Percentiles rank a stretch among this genome's conserved stretches.
Conservation (phyloP, 2,888 invertebrate genomes). For the Hermaeophaga mercurialis region DNA sequence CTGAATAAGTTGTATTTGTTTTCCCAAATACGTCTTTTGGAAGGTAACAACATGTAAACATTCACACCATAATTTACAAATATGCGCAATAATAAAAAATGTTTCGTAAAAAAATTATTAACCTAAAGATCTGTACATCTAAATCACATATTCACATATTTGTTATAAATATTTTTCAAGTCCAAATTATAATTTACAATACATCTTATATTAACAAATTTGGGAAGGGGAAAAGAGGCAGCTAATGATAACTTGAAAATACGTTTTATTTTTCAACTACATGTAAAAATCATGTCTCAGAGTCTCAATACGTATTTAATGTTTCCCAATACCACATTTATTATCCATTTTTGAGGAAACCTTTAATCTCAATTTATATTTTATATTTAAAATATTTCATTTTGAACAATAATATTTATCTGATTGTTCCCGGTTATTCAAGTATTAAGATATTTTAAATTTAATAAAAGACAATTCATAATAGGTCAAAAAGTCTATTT, state of each 20-base stretch:
- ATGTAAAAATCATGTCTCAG: too few relatives aligned
- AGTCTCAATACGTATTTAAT: too few relatives aligned
- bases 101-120: constrained; percentile 55
- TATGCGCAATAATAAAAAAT: constrained; percentile 52
- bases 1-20: too few relatives aligned
- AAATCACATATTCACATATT: constrained; percentile 46
- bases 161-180: constrained; percentile 24
- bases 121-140: constrained; percentile 49
- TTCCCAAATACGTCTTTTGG: constrained; percentile 26
- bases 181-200: constrained; percentile 22
- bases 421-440: too few relatives aligned
- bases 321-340: too few relatives aligned
- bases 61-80: constrained; percentile 51
- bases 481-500: too few relatives aligned
- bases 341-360: too few relatives aligned
- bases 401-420: too few relatives aligned
- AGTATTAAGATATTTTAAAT: too few relatives aligned
- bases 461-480: too few relatives aligned
- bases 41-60: constrained; percentile 44
- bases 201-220: constrained; percentile 2
- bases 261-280: not conserved
- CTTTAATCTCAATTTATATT: too few relatives aligned
- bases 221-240: not conserved
- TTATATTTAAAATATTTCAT: too few relatives aligned
- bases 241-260: not conserved